Base-by-base conservation (phyloP, 2,888 invertebrate species). In the Volucella zonaria region DNA sequence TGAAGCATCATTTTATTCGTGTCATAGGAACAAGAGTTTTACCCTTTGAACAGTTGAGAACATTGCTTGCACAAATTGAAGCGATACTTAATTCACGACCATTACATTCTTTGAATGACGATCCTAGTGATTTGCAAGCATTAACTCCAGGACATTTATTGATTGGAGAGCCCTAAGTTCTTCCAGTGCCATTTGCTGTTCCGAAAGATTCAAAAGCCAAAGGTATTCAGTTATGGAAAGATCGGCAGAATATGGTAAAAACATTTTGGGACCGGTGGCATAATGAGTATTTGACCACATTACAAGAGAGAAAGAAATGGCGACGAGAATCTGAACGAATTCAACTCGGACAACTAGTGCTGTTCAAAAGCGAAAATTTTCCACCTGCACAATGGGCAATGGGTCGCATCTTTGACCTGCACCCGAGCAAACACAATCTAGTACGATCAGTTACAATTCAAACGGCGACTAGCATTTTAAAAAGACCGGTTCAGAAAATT, bases 71-170 rank as follows among this genome's bases (percentile, higher is more conserved):
- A 45, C 6, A 45, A 66, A 43, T 78, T 8, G 78, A 79, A 45
- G 79, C 71, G 38, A 61, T 79, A 18, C 64, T 80, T n/a, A 80
- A 74, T 58, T 80, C 80, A 11, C 15, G 73, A 18, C 71, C 71
- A 6, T 54, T 73, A 8, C 43, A 71, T 42, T 52, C 79, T 23
- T 45, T 73, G 12, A 79, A 12, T 45, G 45, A 45, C 2, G 45
- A 45, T 45, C 45, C 45, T 23, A 4, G 3, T 0, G 23, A 23
- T 23, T 23, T 23, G 23, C 23, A 23, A 23, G 23, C 4, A 23
- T 23, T 23, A 45, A 45, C 45, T 45, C 23, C 51, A n/a, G 40
- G 42, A 51, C 51, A 54, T n/a, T n/a, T n/a, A n/a, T n/a, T n/a
- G n/a, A n/a, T n/a, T 2, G 11, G 64, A 9, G 56, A 70, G 70